Base-by-base conservation (phyloP, 2,113 vertebrate genomes). In the Dicaeum eximium region DNA sequence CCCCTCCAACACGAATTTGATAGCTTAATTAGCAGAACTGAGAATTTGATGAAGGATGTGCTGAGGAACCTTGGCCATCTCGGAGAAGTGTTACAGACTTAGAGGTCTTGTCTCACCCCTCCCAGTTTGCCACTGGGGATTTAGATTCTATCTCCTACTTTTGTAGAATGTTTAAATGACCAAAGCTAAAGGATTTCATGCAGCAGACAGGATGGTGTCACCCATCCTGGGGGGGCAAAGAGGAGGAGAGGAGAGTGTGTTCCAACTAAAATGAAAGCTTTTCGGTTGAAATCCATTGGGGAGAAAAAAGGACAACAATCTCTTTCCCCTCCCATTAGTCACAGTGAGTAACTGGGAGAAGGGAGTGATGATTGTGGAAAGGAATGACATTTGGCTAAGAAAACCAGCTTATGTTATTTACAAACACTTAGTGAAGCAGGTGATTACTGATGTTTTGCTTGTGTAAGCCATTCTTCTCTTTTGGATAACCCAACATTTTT, bases 371-470 rank as follows among this genome's bases (percentile, higher is more conserved):
- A 88, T 44, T 95, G 64, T 88, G 60, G 86, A 92, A 94, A 95
- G 80, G 91, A 96, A 95, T 94, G 86, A 93, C 25, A 16, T 85
- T 91, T 94, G 84, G 62, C 85, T 91, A 93, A 82, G 84, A 67
- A 88, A 54, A 75, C 22, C 33, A 67, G 60, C 48, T 92, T 54
- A 94, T 77, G 54, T 69, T 88, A 90, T 96, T 97, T 95, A 73
- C 85, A 95, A 97, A 80, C 71, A 84, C 70, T 95, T 89, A 88
- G 56, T 51, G 77, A 95, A 95, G 90, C 74, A 89, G 93, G 94
- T 95, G 94, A 94, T 95, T 86, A 78, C 71, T 94, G 79, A 80
- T 95, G 90, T 94, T 95, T 94, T 95, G 62, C 86, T 96, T 93
- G 75, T 88, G 94, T 73, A 92, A 94, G 86, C 75, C 51, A 94